Evolutionary conservation across 2,888 invertebrate species (phyloP), one percentile per base, ranked within the genome.

Genomic region (Chaetogeoica ovagalla): DNA sequence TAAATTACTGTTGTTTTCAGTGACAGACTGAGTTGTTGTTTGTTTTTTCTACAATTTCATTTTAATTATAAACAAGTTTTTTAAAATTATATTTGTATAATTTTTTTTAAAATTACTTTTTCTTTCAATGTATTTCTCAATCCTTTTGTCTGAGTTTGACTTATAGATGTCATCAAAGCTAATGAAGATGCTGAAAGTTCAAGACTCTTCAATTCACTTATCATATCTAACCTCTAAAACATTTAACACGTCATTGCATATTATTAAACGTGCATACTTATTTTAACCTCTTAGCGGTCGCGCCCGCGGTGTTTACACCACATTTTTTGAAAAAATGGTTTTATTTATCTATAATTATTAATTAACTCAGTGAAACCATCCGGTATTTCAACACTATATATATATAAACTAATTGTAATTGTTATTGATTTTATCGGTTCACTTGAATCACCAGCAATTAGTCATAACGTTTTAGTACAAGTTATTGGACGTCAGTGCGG

Each of bases 81-180:
- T 55, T 57, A 57, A 11, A 21, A 68, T 13, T 59, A 68, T 43
- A 59, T 48, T 3, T 39, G 52, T 23, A 48, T 19, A 59, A 30
- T 30, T 30, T 39, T 21, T 70, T 11, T 57, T 30, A 63, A 8
- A 19, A 1, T 70, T 70, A 79, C 79, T 43, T 79, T 79, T 71
- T 71, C 43, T 57, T 57, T 79, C 17, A 71, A n/a, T 48, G 15
- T 39, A 43, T 79, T 79, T 79, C 71, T 71, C 8, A 79, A 79
- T 62, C 79, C 79, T 57, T 3, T 79, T 19, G 79, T 79, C 23
- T 79, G 79, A 4, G 71, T 79, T 71, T 79, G 79, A 57, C 79
- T 79, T 62, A 79, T 79, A 57, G 79, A 79, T 30, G 79, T 79
- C 79, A 79, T 79, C n/a, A 79, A 79, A 17, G 79, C 63, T 43